Evolutionary conservation across 2,113 vertebrate genomes (phyloP), one percentile per base, ranked within the genome.

Genomic region (Aphelocoma coerulescens): DNA sequence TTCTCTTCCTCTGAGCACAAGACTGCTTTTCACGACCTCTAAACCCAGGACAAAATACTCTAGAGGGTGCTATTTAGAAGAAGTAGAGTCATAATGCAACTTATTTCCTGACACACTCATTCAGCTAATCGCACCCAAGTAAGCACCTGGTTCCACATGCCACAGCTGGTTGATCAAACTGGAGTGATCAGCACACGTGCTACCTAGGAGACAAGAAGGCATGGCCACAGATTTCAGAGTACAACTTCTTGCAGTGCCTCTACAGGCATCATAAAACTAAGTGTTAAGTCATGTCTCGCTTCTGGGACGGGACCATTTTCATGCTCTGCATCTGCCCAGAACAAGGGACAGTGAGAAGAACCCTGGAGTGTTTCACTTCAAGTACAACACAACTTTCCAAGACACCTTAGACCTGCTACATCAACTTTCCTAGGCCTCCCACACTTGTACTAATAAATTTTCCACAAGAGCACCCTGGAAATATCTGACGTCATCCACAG

Each of bases 261-360:
- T 33, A 35, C 17, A 85, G 39, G 33, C 26, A 65, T 0, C 0
- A 2, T 35, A 68, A 37, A 76, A 80, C 23, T 1, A 32, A 61
- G 27, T 0, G 4, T 7, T 3, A 57, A 69, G 22, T 13, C 12
- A 37, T 2, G 0, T 76, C 39, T 65, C 0, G 0, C 10, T 51
- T 33, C 46, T 24, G 32, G 28, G 46, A 62, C 1, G 4, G 51
- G 13, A 69, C 23, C 23, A 3, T 26, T 79, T 75, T 44, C 33
- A 77, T 10, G 30, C 9, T 63, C 55, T 68, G 27, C 33, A 73
- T 55, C 37, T 76, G 37, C 54, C 57, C 55, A 74, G 48, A 93
- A 67, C 32, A n/a, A 66, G 37, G 41, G 8, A 33, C n/a, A 62
- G 8, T 1, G 27, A 54, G 22, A 35, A 4, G 17, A 76, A 80